Evolutionary conservation across 2,888 invertebrate genomes (phyloP), one percentile per base, ranked within the genome.

Genomic region (Candidula unifasciata): DNA sequence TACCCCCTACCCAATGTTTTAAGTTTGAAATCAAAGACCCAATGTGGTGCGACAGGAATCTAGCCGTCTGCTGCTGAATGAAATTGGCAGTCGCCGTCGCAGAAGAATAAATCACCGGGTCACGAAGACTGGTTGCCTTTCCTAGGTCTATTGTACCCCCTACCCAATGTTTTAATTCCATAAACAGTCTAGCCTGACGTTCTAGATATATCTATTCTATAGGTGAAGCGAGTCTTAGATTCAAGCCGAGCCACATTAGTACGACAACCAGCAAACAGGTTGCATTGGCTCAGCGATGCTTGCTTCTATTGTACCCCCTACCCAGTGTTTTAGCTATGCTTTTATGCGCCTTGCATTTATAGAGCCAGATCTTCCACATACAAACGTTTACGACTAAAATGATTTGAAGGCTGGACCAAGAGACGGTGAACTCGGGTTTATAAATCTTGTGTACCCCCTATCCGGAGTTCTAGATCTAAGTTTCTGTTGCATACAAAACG

Each of bases 91-190:
- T 60, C 24, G 18, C 3, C 18, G 21, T 16, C 60, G 24, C 21
- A 24, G 18, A 5, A 60, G 60, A 21, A 60, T 60, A 60, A 60
- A 60, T 60, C 18, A 60, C 60, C 10, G 3, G 27, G 66, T 13
- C 66, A 66, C n/a, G n/a, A 66, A 66, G n/a, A 66, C n/a, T 21
- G 60, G 21, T 60, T 13, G n/a, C 60, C 27, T 66, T 30, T 13
- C n/a, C 66, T 66, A 27, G 66, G 10, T 73, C 44, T 52, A 73
- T 73, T 73, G 73, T 73, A 73, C 73, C 73, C 73, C 73, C 73
- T 73, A 73, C 73, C 73, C 73, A 73, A 44, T 73, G 52, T 52
- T 52, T 73, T 73, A 73, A n/a, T 13, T 73, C 18, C 2, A 71
- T 37, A 71, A 71, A 37, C 24, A 71, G 71, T 37, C 37, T 3